Evolutionary conservation across 1,140 invertebrate genomes (phyloP).

Genomic region (Brachionus rotundiformis): DNA sequence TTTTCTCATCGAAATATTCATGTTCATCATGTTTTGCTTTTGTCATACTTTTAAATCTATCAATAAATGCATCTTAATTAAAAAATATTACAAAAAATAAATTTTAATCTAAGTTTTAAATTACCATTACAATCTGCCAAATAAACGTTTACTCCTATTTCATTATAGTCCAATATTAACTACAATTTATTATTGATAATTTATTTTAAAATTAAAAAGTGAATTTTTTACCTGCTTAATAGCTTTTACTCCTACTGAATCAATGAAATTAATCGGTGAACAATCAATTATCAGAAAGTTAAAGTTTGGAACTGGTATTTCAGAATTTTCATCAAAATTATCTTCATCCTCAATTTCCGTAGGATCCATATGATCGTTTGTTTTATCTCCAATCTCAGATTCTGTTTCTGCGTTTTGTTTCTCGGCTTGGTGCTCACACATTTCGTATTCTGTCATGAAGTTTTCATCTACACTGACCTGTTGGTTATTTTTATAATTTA

Average conservation of each 20-base stretch:
- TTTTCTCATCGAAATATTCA: background rate
- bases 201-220: too few species aligned
- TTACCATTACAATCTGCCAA: background rate
- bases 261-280: conserved; percentile 58
- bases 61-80: background rate
- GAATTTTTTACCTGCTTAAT: conserved; percentile 54
- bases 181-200: background rate
- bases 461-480: background rate
- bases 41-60: background rate
- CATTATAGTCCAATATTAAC: background rate
- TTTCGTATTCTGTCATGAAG: conserved; percentile 39
- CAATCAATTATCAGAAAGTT: conserved; percentile 58
- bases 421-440: background rate
- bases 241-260: conserved; percentile 57
- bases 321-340: background rate
- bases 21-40: background rate
- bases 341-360: background rate
- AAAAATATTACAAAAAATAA: background rate
- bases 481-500: background rate
- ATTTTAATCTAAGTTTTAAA: background rate
- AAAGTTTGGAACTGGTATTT: background rate
- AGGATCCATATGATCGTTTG: background rate
- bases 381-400: background rate
- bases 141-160: background rate
- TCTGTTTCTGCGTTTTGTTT: conserved; percentile 36